Evolutionary conservation across 1,140 invertebrate genomes (phyloP), one percentile per base, ranked within the genome.

Genomic region (Sitophilus oryzae): DNA sequence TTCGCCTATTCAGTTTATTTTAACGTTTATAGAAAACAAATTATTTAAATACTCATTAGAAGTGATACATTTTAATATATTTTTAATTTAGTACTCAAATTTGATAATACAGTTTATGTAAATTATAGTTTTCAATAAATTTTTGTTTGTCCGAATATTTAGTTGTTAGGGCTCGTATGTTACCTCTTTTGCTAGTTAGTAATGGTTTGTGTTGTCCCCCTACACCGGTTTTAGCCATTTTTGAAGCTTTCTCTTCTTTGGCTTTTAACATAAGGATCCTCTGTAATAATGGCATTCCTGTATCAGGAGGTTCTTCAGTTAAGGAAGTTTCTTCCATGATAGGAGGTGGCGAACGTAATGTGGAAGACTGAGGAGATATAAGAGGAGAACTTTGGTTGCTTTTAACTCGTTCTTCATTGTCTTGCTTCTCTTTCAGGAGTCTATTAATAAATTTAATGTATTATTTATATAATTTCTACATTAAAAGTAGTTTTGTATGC

Each of bases 381-480:
- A 70, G 70, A 4, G 74, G 73, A 45, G 76, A 70, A 9, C 69
- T 56, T 71, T 71, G 66, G 65, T 37, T 52, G 35, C 59, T 59
- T 71, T 73, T 69, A 62, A 36, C 48, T 37, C 57, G 59, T 44
- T 70, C 69, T 57, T 71, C 79, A 6, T 79, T 74, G 40, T 89
- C 88, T 70, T 91, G 87, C 69, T 90, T 90, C 65, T 91, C 89
- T 65, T 90, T 91, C 0, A 93, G 74, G 6, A 92, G 70, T 62
- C 88, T 83, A 41, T 5, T n/a, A n/a, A n/a, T n/a, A n/a, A n/a
- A n/a, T n/a, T n/a, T n/a, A n/a, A n/a, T n/a, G n/a, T n/a, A n/a
- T n/a, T n/a, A n/a, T n/a, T n/a, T n/a, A n/a, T n/a, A n/a, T n/a
- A n/a, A n/a, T n/a, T n/a, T n/a, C n/a, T n/a, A n/a, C n/a, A n/a